Evolutionary conservation across 2,113 vertebrate species (phyloP).

Genomic region (Plecturocebus donacophilus): DNA sequence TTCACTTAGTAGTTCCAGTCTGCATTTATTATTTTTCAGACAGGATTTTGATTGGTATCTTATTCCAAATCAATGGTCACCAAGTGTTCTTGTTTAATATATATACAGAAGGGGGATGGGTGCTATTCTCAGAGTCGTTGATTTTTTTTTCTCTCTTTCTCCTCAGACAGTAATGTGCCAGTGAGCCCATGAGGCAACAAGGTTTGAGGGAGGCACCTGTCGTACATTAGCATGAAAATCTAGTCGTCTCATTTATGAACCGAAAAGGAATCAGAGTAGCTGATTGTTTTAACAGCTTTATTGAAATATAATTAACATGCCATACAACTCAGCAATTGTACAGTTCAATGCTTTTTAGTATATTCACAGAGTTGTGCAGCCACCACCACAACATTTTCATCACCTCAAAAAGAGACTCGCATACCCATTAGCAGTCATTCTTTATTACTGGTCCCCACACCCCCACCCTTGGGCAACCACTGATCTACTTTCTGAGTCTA

Average conservation of each 20-base stretch:
- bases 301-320: neutral
- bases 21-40: slow-evolving; percentile 31
- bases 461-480: neutral
- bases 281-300: neutral
- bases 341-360: neutral
- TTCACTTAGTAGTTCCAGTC: neutral
- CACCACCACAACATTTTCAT: neutral
- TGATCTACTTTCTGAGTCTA: neutral
- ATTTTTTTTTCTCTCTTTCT: neutral
- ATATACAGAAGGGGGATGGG: neutral
- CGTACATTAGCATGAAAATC: neutral
- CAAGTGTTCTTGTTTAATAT: slow-evolving; percentile 5
- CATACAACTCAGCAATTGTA: neutral
- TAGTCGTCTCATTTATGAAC: neutral
- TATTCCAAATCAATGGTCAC: neutral
- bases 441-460: neutral
- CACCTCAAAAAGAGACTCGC: neutral
- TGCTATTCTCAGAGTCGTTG: neutral
- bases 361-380: neutral
- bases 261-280: neutral
- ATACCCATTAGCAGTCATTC: neutral
- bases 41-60: slow-evolving; percentile 5
- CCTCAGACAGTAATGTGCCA: neutral
- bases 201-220: neutral
- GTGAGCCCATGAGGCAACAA: neutral